A percentile compares a stretch with the other conserved stretches of the same genome.
Conservation (phyloP, 2,888 invertebrate species). For the Cheilosia pagana region DNA sequence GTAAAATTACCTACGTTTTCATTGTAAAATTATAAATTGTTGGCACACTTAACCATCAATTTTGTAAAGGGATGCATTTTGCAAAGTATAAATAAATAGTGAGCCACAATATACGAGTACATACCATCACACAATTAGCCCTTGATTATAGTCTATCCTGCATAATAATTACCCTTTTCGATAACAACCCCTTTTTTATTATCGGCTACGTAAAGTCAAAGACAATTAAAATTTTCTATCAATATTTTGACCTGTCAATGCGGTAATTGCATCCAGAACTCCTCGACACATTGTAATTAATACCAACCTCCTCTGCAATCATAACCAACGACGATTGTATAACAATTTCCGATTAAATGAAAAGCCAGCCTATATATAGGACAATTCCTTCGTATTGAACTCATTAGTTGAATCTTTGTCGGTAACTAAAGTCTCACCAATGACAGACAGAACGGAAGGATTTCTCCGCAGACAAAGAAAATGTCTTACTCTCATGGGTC, state of each 20-base stretch:
- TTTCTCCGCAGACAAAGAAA: constrained; percentile 47
- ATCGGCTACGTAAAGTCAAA: background rate
- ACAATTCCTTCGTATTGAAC: background rate
- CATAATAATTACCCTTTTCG: constrained; percentile 14
- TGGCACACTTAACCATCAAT: no score
- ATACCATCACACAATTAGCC: background rate
- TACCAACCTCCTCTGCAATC: background rate
- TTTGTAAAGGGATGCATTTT: background rate
- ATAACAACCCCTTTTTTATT: constrained; percentile 1
- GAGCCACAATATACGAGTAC: background rate
- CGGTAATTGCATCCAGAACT: constrained; percentile 33
- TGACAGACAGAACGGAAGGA: constrained; percentile 24
- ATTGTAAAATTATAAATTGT: no score
- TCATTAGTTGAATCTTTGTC: background rate
- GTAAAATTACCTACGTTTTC: no score
- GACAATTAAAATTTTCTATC: constrained; percentile 41
- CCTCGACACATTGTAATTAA: constrained; percentile 41
- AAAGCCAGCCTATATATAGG: constrained; percentile 13
- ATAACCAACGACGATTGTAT: constrained; percentile 2
- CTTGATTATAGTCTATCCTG: background rate
- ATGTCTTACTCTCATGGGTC: constrained; percentile 45
- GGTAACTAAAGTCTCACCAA: background rate
- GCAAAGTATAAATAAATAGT: background rate
- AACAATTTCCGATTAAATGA: background rate
- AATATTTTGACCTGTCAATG: constrained; percentile 62